phyloP scores from a whole-genome alignment of 2,113 vertebrate species.

The Hippocampus abdominalis region DNA sequence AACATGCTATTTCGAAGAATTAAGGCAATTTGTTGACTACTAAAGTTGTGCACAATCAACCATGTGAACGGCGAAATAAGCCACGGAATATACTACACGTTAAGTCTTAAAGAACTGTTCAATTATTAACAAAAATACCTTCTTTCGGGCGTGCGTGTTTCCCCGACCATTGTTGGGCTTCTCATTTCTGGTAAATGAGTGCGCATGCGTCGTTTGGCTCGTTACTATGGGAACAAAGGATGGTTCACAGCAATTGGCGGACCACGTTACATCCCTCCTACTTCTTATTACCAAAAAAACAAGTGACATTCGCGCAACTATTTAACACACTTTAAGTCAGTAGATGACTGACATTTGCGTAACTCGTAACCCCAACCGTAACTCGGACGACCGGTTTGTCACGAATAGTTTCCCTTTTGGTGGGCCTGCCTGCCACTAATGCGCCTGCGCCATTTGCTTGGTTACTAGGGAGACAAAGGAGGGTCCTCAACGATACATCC shows the following conservation, averaged over 20 bases:
- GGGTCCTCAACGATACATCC: not conserved
- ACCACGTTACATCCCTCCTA: conserved; percentile 9
- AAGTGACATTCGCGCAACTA: no score
- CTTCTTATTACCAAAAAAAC: not conserved
- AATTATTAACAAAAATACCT: not conserved
- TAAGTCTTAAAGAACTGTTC: not conserved
- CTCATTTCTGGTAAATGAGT: rapidly evolving
- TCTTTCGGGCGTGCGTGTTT: not conserved
- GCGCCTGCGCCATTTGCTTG: conserved; percentile 43
- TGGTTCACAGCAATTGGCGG: conserved; percentile 27
- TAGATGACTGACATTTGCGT: no score
- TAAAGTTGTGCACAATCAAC: not conserved
- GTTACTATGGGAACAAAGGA: conserved; percentile 63
- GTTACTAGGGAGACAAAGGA: conserved; percentile 64
- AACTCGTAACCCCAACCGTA: no score
- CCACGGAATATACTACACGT: not conserved
- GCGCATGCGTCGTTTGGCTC: conserved; percentile 45
- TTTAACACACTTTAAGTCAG: no score
- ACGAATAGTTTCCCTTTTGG: no score
- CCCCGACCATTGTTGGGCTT: no score
- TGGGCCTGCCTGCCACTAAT: not conserved
- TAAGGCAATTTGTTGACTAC: not conserved
- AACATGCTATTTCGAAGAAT: not conserved
- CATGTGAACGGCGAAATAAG: not conserved
- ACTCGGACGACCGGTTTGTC: conserved; percentile 9